A percentile compares a stretch with the other conserved stretches of the same genome.
phyloP scores from a whole-genome alignment of 2,113 vertebrate genomes.

The Corythoichthys haematopterus region DNA sequence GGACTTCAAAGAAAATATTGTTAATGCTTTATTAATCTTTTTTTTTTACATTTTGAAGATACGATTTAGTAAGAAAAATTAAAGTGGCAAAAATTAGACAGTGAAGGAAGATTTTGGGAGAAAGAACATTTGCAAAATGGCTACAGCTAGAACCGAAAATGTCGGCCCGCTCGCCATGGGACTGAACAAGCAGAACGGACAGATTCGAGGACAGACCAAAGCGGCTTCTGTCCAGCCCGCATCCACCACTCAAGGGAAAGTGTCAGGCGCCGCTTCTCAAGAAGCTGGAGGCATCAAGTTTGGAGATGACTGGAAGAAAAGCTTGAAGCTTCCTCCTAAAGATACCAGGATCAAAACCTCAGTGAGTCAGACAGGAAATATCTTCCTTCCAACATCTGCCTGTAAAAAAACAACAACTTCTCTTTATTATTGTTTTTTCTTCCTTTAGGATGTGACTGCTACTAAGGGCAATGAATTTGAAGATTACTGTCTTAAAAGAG shows the following conservation, averaged over 20 bases:
- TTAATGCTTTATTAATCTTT: constrained; percentile 67
- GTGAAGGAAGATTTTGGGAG: constrained; percentile 11
- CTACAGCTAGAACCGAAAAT: constrained; percentile 69
- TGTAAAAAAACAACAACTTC: constrained; percentile 2
- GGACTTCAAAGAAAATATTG: constrained; percentile 58
- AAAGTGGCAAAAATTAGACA: constrained; percentile 45
- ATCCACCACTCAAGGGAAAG: constrained; percentile 57
- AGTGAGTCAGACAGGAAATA: constrained; percentile 42
- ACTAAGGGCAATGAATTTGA: constrained; percentile 80
- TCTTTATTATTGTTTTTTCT: constrained; percentile 2
- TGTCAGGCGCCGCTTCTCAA: constrained; percentile 38
- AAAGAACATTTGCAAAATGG: constrained; percentile 49
- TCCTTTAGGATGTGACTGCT: constrained; percentile 70
- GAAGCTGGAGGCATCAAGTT: constrained; percentile 71
- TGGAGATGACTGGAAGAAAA: constrained; percentile 71
- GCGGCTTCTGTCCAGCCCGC: constrained; percentile 56
- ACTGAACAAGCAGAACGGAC: constrained; percentile 74
- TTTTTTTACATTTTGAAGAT: constrained; percentile 54
- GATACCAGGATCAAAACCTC: constrained; percentile 67
- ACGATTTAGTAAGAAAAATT: constrained; percentile 55
- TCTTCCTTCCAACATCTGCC: not conserved
- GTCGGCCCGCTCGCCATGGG: constrained; percentile 66
- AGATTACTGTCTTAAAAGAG: constrained; percentile 78
- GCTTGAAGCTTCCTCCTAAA: constrained; percentile 66
- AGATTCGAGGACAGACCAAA: constrained; percentile 70